Evolutionary conservation across 2,888 invertebrate species (phyloP).

Genomic region (Drosophila mayaguana): DNA sequence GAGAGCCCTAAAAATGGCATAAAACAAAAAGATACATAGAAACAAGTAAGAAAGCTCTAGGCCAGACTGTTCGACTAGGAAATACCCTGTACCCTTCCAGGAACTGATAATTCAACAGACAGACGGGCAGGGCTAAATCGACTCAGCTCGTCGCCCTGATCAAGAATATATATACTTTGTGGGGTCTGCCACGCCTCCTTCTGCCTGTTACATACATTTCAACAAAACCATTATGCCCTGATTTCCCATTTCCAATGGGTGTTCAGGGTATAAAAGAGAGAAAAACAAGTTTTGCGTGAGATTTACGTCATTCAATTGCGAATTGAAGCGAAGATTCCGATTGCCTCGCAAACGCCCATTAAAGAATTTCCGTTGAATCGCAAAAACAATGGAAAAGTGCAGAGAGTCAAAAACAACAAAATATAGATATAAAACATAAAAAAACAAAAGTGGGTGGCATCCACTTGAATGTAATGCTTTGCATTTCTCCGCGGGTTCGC

Average conservation of each 20-base stretch:
- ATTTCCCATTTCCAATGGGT: too few relatives aligned
- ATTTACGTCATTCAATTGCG: conserved; percentile 42
- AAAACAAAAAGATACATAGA: conserved; percentile 6
- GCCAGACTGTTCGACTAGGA: too few relatives aligned
- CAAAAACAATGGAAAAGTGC: conserved; percentile 7
- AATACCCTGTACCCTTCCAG: too few relatives aligned
- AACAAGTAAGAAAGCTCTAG: too few relatives aligned
- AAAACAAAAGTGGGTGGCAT: conserved; percentile 36
- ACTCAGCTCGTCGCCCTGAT: too few relatives aligned
- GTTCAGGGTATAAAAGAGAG: too few relatives aligned
- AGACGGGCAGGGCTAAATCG: too few relatives aligned
- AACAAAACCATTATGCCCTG: too few relatives aligned
- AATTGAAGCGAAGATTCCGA: conserved; percentile 11
- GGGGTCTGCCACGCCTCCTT: too few relatives aligned
- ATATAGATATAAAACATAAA: not conserved
- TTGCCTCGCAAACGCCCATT: conserved; percentile 45
- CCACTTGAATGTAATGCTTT: conserved; percentile 18
- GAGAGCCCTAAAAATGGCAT: not conserved
- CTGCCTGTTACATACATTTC: too few relatives aligned
- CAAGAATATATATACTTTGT: too few relatives aligned
- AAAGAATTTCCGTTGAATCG: conserved; percentile 12
- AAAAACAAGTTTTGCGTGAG: conserved; percentile 1
- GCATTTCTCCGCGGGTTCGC: conserved; percentile 5
- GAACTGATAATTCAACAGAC: too few relatives aligned
- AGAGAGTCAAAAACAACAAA: not conserved